These are phyloP conservation scores for Valencia hispanica DNA, from an alignment of 2,797 vertebrate genomes.

Conservation along the genomic window DNA sequence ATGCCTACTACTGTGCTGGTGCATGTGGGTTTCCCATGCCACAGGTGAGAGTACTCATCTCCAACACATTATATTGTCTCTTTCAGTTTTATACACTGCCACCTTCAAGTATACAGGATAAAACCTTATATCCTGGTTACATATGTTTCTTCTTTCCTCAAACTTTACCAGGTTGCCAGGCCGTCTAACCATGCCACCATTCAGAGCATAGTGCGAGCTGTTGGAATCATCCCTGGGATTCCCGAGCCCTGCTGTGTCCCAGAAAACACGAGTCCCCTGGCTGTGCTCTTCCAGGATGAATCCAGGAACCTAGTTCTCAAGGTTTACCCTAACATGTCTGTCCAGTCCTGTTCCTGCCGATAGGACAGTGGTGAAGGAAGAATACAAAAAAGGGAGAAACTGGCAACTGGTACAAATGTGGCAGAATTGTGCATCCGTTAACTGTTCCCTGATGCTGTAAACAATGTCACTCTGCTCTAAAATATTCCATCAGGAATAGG, in stretches of 20 bases:
- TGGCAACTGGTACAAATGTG: constrained; percentile 45
- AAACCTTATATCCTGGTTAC: background rate
- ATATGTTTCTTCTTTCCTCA: constrained; percentile 4
- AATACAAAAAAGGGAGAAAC: constrained; percentile 35
- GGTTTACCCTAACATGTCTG: constrained; percentile 94
- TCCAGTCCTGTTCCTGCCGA: constrained; percentile 93
- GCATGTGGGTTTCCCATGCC: constrained; percentile 94
- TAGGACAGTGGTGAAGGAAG: constrained; percentile 65
- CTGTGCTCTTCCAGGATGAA: constrained; percentile 92
- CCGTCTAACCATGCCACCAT: constrained; percentile 97
- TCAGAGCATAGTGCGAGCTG: constrained; percentile 95
- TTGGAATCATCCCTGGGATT: constrained; percentile 92
- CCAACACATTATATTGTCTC: background rate
- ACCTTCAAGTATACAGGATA: no score
- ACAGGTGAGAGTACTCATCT: constrained; percentile 83
- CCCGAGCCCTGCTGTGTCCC: constrained; percentile 95
- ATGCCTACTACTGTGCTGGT: constrained; percentile 94
- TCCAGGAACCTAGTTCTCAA: constrained; percentile 90
- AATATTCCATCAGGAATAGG: constrained; percentile 53
- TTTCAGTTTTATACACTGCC: background rate
- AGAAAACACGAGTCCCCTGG: constrained; percentile 91
- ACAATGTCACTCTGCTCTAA: constrained; percentile 45
- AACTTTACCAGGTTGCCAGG: constrained; percentile 79
- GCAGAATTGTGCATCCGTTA: constrained; percentile 52
- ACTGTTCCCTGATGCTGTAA: constrained; percentile 48